These are phyloP conservation scores for Protobothrops mucrosquamatus DNA, from an alignment of 2,113 vertebrate species.

Conservation along the genomic window DNA sequence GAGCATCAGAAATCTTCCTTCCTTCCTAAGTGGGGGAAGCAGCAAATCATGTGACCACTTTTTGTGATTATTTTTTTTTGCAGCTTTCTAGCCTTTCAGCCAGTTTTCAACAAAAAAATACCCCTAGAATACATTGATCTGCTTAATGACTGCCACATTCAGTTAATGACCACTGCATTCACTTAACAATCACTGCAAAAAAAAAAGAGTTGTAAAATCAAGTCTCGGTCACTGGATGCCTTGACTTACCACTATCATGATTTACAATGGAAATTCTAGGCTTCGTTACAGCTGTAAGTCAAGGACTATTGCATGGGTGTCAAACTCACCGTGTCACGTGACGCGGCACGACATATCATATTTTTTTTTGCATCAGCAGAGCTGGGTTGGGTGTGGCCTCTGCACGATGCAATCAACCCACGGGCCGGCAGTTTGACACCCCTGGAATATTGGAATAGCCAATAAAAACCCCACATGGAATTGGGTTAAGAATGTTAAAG, in stretches of 20 bases:
- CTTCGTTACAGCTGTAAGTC: background rate
- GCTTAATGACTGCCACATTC: background rate
- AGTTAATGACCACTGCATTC: no score
- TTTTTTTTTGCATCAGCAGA: no score
- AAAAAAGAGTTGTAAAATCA: background rate
- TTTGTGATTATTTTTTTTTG: no score
- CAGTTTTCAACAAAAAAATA: background rate
- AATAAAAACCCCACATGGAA: background rate
- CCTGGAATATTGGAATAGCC: background rate
- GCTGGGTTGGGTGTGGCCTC: no score
- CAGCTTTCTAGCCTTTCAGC: no score
- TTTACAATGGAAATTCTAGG: background rate
- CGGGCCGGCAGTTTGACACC: no score
- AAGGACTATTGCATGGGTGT: background rate
- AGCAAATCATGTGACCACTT: no score
- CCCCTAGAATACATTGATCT: background rate
- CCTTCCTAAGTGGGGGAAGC: no score
- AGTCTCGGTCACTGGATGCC: background rate
- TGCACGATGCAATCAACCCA: no score
- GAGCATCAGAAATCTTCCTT: no score
- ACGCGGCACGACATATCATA: fast-evolving
- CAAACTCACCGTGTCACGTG: no score
- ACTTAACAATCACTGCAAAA: background rate
- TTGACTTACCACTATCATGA: background rate
- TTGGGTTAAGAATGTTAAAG: background rate